Evolutionary conservation across 2,113 vertebrate genomes (phyloP).

Genomic region (Gambusia affinis): DNA sequence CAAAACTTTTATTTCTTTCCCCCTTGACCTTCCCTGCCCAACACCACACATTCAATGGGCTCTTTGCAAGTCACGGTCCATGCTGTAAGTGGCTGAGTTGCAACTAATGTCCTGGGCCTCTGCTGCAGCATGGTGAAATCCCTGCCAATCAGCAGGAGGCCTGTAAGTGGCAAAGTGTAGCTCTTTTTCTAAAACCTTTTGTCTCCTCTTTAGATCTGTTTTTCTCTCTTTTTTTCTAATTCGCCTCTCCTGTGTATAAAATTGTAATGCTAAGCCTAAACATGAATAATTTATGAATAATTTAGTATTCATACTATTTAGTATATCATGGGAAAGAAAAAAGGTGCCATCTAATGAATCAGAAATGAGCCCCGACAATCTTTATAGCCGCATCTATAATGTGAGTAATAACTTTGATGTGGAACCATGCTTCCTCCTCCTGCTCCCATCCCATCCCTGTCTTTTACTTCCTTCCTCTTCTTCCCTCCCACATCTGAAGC

Average conservation of each 20-base stretch:
- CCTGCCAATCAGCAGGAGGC: constrained; percentile 69
- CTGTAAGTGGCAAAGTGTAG: constrained; percentile 91
- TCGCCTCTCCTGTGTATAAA: neutral
- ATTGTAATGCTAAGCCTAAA: constrained; percentile 36
- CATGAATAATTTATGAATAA: constrained; percentile 24
- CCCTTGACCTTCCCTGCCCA: constrained; percentile 18
- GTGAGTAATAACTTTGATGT: constrained; percentile 80
- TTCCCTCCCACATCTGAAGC: constrained; percentile 92
- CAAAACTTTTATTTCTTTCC: neutral
- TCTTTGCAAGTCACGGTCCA: constrained; percentile 75
- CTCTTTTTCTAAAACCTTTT: constrained; percentile 36
- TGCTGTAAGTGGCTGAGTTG: constrained; percentile 94
- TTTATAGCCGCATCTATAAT: constrained; percentile 60
- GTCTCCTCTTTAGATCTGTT: constrained; percentile 50
- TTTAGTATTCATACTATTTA: constrained; percentile 43
- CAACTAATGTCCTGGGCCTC: constrained; percentile 75
- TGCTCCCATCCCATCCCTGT: constrained; percentile 69
- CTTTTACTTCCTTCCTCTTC: constrained; percentile 77
- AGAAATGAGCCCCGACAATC: constrained; percentile 35
- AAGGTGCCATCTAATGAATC: constrained; percentile 46
- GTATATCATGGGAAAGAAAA: constrained; percentile 56
- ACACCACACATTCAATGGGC: constrained; percentile 19
- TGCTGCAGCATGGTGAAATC: constrained; percentile 37
- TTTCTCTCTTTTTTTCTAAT: constrained; percentile 48
- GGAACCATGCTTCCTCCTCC: constrained; percentile 78